These are phyloP conservation scores for Taenioides sp. DNA, from an alignment of 2,797 vertebrate species.

Conservation along the genomic window DNA sequence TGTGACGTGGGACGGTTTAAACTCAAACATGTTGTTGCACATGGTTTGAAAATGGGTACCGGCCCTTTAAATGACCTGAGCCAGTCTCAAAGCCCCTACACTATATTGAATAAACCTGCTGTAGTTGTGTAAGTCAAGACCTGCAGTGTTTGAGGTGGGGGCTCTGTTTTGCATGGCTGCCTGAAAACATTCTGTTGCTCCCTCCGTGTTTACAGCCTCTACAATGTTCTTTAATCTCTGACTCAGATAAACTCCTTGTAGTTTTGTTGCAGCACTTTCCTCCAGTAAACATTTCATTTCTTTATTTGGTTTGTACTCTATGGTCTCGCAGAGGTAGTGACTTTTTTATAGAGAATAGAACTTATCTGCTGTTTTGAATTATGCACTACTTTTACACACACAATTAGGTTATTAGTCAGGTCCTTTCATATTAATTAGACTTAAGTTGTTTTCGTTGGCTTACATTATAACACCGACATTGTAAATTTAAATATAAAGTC, in stretches of 20 bases:
- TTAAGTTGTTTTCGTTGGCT: too few relatives aligned
- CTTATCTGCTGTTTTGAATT: not conserved
- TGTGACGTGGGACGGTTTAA: too few relatives aligned
- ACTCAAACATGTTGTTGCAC: too few relatives aligned
- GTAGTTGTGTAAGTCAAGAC: not conserved
- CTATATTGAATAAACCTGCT: not conserved
- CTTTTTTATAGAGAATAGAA: not conserved
- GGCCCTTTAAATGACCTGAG: not conserved
- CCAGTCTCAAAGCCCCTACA: not conserved
- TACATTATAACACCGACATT: too few relatives aligned
- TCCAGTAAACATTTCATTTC: not conserved
- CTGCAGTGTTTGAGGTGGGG: not conserved
- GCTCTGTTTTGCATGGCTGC: not conserved
- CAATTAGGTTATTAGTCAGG: not conserved
- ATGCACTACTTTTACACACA: not conserved
- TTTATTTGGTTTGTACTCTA: not conserved
- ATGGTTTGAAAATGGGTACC: too few relatives aligned
- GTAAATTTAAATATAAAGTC: too few relatives aligned
- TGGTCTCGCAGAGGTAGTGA: not conserved
- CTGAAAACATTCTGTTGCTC: not conserved
- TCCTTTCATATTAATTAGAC: not conserved
- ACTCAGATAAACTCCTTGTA: slow-evolving; percentile 4
- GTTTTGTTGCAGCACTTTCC: not conserved
- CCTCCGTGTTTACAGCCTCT: not conserved
- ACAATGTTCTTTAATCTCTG: slow-evolving; percentile 5